phyloP scores from a whole-genome alignment of 2,797 vertebrate genomes.

The Euphonia xanthogaster region DNA sequence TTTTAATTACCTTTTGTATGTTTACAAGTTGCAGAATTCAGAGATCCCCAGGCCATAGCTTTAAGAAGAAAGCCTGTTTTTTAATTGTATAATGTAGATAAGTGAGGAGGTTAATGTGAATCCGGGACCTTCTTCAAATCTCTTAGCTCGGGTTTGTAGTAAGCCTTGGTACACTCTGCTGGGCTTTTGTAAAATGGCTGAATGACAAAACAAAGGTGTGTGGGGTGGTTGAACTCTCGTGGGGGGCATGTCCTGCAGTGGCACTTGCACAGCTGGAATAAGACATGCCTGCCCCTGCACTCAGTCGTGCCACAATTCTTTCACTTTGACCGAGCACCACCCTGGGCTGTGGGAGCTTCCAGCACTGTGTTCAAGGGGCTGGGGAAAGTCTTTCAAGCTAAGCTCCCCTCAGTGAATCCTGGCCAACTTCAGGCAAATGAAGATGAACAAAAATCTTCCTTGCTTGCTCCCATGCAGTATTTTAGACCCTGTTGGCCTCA shows the following conservation, averaged over 20 bases:
- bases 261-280: not conserved
- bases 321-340: not conserved
- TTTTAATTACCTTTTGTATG: not conserved
- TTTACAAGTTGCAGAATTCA: not conserved
- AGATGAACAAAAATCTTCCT: not conserved
- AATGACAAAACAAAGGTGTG: not conserved
- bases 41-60: not conserved
- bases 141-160: not conserved
- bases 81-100: not conserved
- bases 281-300: not conserved
- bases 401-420: not conserved
- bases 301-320: accelerated
- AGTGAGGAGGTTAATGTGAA: not conserved
- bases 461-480: not conserved
- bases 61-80: not conserved
- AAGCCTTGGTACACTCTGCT: not conserved
- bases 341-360: not conserved
- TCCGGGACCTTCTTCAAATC: not conserved
- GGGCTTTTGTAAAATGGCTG: not conserved
- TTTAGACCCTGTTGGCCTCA: not conserved
- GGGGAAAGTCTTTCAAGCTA: not conserved
- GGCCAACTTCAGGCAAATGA: not conserved
- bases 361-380: not conserved
- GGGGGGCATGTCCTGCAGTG: not conserved
- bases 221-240: not conserved